These are phyloP conservation scores for Gnathonemus longibarbis DNA, from an alignment of 2,113 vertebrate genomes.

Conservation along the genomic window DNA sequence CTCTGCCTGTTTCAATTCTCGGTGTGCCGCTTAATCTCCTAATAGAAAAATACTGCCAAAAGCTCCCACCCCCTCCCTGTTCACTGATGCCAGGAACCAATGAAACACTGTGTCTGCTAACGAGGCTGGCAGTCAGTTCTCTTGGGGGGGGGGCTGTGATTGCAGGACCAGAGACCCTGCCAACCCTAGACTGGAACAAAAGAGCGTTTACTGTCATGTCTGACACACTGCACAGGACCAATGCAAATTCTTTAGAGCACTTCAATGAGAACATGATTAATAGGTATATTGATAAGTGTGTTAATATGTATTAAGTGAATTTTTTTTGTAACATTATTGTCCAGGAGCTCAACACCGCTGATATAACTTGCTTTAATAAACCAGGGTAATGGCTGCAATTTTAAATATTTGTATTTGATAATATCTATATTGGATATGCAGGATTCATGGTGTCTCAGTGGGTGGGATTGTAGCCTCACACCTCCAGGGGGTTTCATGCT, in stretches of 20 bases:
- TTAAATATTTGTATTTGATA: neutral
- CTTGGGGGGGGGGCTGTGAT: neutral
- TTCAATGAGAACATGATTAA: neutral
- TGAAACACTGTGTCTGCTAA: neutral
- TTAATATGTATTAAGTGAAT: neutral
- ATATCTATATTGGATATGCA: neutral
- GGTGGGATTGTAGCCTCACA: neutral
- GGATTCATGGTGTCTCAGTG: neutral
- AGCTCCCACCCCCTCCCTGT: neutral
- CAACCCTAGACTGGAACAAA: neutral
- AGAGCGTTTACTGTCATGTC: neutral
- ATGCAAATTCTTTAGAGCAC: neutral
- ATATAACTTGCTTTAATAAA: neutral
- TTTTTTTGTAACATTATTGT: neutral
- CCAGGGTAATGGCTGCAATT: neutral
- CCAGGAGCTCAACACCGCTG: neutral
- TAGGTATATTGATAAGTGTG: neutral
- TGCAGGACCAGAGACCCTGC: neutral
- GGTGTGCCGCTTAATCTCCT: neutral
- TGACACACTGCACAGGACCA: neutral
- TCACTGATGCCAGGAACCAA: neutral
- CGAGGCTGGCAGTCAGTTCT: slow-evolving; percentile 3
- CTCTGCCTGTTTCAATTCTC: neutral
- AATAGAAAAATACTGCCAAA: neutral
- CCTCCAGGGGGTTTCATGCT: neutral